phyloP scores from a whole-genome alignment of 1,140 invertebrate species.

The Batillaria attramentaria region DNA sequence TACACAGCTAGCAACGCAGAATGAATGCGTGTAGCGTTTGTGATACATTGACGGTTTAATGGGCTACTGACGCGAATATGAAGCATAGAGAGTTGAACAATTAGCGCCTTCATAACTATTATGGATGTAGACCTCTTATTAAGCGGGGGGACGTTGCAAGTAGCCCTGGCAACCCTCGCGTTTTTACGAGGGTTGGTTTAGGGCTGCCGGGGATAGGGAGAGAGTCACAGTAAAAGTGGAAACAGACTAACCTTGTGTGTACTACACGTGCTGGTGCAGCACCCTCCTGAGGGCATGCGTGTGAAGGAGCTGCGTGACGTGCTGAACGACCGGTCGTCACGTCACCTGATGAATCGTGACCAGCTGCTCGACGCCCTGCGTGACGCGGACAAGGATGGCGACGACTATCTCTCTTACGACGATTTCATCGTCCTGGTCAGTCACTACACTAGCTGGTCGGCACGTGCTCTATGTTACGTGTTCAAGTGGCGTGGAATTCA shows the following conservation, averaged over 20 bases:
- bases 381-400: conserved; percentile 46
- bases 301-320: conserved; percentile 43
- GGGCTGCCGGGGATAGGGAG: neutral
- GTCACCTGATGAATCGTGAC: conserved; percentile 40
- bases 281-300: conserved; percentile 49
- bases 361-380: conserved; percentile 39
- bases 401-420: conserved; percentile 42
- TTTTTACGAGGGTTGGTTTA: neutral
- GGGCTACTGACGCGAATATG: neutral
- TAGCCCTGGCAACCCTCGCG: neutral
- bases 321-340: conserved; percentile 40
- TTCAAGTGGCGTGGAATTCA: no score
- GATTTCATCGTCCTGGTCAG: conserved; percentile 53
- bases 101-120: neutral
- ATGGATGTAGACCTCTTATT: neutral
- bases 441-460: no score
- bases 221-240: neutral
- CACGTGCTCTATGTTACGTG: no score
- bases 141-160: no score
- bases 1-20: neutral
- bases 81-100: neutral
- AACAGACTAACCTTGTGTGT: neutral
- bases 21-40: neutral
- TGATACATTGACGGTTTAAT: neutral
- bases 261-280: conserved; percentile 27